Evolutionary conservation across 1,140 invertebrate genomes (phyloP), one percentile per base, ranked within the genome.

Genomic region (Heterodera carotae): DNA sequence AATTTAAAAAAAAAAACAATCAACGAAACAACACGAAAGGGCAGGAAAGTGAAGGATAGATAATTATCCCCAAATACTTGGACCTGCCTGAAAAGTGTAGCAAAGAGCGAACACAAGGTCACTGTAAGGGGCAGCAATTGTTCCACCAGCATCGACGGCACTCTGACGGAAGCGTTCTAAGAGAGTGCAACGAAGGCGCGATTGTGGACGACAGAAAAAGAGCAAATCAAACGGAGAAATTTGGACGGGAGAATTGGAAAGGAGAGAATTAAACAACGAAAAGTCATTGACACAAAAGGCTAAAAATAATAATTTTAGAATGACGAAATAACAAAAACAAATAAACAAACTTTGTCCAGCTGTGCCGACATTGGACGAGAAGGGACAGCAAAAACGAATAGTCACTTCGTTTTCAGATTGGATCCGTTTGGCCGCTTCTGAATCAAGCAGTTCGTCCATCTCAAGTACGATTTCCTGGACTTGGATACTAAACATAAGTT

Each of bases 111-210:
- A 56, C 48, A 56, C 18, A 56, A 56, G 22, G 22, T 15, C 22
- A 18, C 5, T 5, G 48, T 56, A 56, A 56, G 48, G 48, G 18
- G 22, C 18, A 18, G 48, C 22, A 22, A 22, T 22, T 12, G 39
- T 12, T 56, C 48, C 48, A 18, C 48, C 48, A 18, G 15, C 18
- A 18, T 12, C 48, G 22, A 56, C 48, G 18, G 48, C 48, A 12
- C 18, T 56, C 22, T 22, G 48, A 2, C 48, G 48, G 0, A 56
- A 22, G 48, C 48, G 48, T 15, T 56, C 48, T 12, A 56, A 56
- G 48, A 56, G 48, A 56, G 48, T 22, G 70, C 31, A 71, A 72
- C 74, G n/a, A 76, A 76, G 29, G 71, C 74, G 25, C 59, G 74
- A 33, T 6, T 76, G 36, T 27, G 75, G 62, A 33, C 60, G n/a